Conservation (phyloP, 2,888 invertebrate genomes). For the Synanthedon andrenaeformis region DNA sequence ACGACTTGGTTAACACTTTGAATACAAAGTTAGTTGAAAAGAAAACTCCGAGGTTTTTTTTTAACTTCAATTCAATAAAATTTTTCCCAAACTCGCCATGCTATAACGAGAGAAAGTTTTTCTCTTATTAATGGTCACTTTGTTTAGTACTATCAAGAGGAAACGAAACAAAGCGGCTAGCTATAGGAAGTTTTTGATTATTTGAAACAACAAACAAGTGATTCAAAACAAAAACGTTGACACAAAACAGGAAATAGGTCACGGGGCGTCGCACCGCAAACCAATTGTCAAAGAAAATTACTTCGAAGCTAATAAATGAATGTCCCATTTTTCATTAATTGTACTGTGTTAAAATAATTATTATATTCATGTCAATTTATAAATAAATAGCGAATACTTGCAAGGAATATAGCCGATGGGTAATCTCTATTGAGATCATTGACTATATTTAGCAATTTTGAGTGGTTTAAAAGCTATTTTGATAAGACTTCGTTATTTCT, state of each 20-base stretch:
- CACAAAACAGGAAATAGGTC: not conserved
- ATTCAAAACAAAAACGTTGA: not conserved
- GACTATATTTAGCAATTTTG: no score
- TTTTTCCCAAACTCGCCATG: constrained; percentile 7
- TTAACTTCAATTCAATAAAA: constrained; percentile 10
- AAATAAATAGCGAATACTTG: no score
- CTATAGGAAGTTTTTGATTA: not conserved
- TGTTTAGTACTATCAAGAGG: not conserved
- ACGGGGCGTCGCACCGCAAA: not conserved
- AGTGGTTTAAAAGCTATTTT: no score
- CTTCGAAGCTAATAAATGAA: not conserved
- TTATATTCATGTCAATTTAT: no score
- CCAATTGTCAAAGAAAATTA: not conserved
- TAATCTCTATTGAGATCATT: no score
- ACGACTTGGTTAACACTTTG: constrained; percentile 13
- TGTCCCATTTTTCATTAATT: not conserved
- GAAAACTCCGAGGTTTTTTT: constrained; percentile 8
- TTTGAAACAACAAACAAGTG: not conserved
- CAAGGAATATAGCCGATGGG: no score
- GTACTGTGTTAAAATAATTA: no score
- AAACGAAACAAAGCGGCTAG: constrained; percentile 1
- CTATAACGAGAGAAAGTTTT: not conserved
- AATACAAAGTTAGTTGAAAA: constrained; percentile 8
- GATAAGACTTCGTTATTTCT: no score
- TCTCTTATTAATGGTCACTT: constrained; percentile 4